Base-by-base conservation (phyloP, 2,797 vertebrate species). In the Anas capensis region DNA sequence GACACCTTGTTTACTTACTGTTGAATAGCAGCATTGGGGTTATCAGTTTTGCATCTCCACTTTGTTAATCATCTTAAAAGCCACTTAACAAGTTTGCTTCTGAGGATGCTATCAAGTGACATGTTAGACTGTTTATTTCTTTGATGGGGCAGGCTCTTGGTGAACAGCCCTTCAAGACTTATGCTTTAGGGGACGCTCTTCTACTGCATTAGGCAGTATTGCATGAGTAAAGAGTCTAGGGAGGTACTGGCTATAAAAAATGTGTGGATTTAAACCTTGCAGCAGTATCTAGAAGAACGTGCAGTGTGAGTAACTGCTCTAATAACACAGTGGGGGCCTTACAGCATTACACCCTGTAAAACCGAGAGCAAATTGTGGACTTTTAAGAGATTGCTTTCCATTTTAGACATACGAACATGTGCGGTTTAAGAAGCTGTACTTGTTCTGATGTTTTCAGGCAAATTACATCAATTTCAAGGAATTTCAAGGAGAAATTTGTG, bases 341-440 rank as follows among this genome's bases (percentile, higher is more conserved):
- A 26, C 23, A 36, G 44, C 23, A 27, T 92, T 86, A 82, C 77
- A 88, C 77, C 23, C 70, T 88, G 54, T 60, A 80, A 73, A 93
- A 88, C 51, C 40, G 78, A 38, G 40, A 94, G 83, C 71, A 86
- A 84, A 57, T 3, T 57, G 71, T 48, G 75, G 68, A 69, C 64
- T 83, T 94, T 58, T 92, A 84, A 27, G 91, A 95, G 88, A 51
- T 79, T 71, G 84, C n/a, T 91, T 81, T 95, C 75, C 88, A 38
- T 82, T 93, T 88, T 16, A 70, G 81, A 82, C 90, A 61, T 4
- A 33, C 1, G 8, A 42, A 70, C 51, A 11, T 40, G 40, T 31
- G 78, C 21, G 29, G 44, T 56, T 82, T 54, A 85, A 91, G 88
- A 36, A 82, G 57, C 57, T 64, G 1, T 53, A 4, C 51, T 90